Evolutionary conservation across 2,797 vertebrate species (phyloP).

Genomic region (Lutjanus campechanus): DNA sequence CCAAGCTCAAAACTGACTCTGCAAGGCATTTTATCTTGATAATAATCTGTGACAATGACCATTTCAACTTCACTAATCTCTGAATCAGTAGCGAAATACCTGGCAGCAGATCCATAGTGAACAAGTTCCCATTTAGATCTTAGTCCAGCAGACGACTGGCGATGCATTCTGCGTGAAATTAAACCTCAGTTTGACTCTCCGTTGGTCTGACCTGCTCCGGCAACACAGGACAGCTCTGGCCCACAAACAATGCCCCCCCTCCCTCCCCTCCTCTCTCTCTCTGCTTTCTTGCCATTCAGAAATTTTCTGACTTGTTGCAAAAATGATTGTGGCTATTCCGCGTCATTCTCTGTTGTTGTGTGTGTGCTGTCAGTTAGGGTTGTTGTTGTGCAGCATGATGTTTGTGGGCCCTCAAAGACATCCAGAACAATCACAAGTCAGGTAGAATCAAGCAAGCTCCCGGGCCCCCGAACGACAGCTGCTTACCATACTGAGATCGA

Average conservation of each 20-base stretch:
- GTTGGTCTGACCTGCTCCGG: slow-evolving; percentile 63
- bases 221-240: slow-evolving; percentile 57
- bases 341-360: slow-evolving; percentile 80
- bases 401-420: slow-evolving; percentile 84
- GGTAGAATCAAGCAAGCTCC: slow-evolving; percentile 68
- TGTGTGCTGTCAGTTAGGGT: slow-evolving; percentile 63
- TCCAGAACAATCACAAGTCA: slow-evolving; percentile 86
- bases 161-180: slow-evolving; percentile 81
- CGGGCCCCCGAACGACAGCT: slow-evolving; percentile 38
- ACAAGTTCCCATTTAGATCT: slow-evolving; percentile 82
- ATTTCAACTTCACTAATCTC: slow-evolving; percentile 1
- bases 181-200: slow-evolving; percentile 69
- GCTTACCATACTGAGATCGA: slow-evolving; percentile 40
- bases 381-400: slow-evolving; percentile 73
- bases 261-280: slow-evolving; percentile 62
- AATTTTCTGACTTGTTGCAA: slow-evolving; percentile 85
- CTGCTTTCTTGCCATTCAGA: slow-evolving; percentile 86
- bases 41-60: slow-evolving; percentile 1
- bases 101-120: slow-evolving; percentile 82
- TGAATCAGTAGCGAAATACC: slow-evolving; percentile 74
- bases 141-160: slow-evolving; percentile 67
- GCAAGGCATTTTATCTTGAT: background rate
- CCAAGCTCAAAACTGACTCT: slow-evolving; percentile 7
- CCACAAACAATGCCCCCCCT: slow-evolving; percentile 71
- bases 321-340: slow-evolving; percentile 83